phyloP scores from a whole-genome alignment of 1,140 invertebrate species.

The Sycophila sp. region DNA sequence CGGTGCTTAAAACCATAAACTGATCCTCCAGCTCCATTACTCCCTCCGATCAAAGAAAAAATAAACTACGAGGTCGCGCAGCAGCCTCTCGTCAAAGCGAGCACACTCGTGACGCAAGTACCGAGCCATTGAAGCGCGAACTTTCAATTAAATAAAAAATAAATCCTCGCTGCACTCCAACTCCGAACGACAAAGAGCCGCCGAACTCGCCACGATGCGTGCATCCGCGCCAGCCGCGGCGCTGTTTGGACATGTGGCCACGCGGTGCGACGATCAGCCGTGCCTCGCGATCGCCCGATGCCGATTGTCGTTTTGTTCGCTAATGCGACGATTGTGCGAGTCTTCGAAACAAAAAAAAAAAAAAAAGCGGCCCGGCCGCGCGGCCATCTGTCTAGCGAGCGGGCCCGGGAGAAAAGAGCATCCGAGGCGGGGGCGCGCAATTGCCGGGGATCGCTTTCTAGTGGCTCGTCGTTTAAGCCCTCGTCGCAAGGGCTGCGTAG shows the following conservation, averaged over 20 bases:
- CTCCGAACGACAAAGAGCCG: background rate
- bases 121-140: background rate
- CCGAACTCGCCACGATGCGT: background rate
- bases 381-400: conserved; percentile 59
- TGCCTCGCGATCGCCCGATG: conserved; percentile 35
- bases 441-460: conserved; percentile 61
- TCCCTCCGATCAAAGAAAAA: too few relatives aligned
- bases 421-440: conserved; percentile 40
- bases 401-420: conserved; percentile 44
- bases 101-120: too few relatives aligned
- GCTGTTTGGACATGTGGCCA: conserved; percentile 63
- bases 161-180: background rate
- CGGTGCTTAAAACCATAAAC: too few relatives aligned
- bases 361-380: conserved; percentile 49
- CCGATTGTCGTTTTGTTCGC: conserved; percentile 62
- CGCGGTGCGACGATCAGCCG: conserved; percentile 45
- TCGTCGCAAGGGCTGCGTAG: too few relatives aligned
- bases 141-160: background rate
- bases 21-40: too few relatives aligned
- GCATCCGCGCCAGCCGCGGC: conserved; percentile 32
- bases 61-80: too few relatives aligned
- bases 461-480: conserved; percentile 65
- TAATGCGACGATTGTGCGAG: conserved; percentile 64
- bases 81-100: too few relatives aligned
- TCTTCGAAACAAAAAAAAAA: conserved; percentile 67